These are phyloP conservation scores for Oscheius onirici DNA, from an alignment of 2,888 invertebrate species.

Conservation along the genomic window DNA sequence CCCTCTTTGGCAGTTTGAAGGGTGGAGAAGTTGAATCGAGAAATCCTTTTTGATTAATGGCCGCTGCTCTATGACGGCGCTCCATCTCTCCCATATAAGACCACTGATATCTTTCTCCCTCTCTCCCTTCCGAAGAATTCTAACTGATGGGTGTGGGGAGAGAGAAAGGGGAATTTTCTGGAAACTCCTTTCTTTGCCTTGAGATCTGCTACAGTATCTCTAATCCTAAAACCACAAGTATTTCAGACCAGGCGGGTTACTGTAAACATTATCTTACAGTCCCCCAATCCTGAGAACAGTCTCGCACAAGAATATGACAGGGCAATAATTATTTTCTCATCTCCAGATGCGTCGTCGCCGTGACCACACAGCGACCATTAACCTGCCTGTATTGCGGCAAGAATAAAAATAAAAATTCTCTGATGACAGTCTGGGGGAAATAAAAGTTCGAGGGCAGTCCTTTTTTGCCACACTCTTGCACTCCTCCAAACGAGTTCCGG, in stretches of 20 bases:
- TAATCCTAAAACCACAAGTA: too few relatives aligned
- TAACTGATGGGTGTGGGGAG: not conserved
- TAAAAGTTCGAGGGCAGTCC: too few relatives aligned
- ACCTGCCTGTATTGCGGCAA: not conserved
- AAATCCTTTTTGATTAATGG: slow-evolving; percentile 32
- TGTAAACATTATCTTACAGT: too few relatives aligned
- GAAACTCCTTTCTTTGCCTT: too few relatives aligned
- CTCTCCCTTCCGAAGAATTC: not conserved
- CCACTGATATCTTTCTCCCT: slow-evolving; percentile 20
- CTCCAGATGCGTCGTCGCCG: not conserved
- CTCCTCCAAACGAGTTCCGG: slow-evolving; percentile 25
- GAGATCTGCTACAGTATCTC: too few relatives aligned
- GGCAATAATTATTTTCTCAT: too few relatives aligned
- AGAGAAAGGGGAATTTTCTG: not conserved
- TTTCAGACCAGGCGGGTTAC: too few relatives aligned
- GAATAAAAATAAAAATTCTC: slow-evolving; percentile 12
- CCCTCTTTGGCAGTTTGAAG: slow-evolving; percentile 14
- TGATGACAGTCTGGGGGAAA: too few relatives aligned
- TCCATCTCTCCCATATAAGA: slow-evolving; percentile 31
- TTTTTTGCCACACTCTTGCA: too few relatives aligned
- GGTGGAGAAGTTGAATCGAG: slow-evolving; percentile 29
- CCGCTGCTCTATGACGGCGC: slow-evolving; percentile 34
- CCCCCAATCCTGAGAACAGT: too few relatives aligned
- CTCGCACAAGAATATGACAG: too few relatives aligned
- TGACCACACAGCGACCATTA: too few relatives aligned